phyloP scores from a whole-genome alignment of 2,113 vertebrate species.

The Cebidichthys violaceus region DNA sequence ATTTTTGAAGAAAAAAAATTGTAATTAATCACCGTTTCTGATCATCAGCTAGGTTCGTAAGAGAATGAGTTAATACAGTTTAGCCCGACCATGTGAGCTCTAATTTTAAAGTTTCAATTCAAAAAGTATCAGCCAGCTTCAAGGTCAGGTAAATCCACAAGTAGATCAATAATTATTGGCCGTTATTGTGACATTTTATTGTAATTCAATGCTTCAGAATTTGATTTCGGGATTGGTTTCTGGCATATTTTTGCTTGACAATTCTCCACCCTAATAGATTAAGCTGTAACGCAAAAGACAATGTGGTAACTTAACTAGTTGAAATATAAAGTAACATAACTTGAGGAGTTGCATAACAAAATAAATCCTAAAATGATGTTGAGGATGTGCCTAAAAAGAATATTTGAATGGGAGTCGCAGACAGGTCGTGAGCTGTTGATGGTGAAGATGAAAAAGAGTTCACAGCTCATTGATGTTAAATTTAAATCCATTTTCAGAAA shows the following conservation, averaged over 20 bases:
- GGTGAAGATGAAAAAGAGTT: neutral
- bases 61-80: neutral
- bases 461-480: neutral
- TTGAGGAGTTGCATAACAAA: neutral
- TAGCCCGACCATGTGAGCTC: neutral
- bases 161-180: neutral
- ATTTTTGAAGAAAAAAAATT: no score
- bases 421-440: neutral
- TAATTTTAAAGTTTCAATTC: slow-evolving; percentile 2
- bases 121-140: neutral
- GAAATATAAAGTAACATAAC: neutral
- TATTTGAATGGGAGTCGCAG: neutral
- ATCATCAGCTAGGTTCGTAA: neutral
- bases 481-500: neutral
- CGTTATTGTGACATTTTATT: neutral
- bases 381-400: neutral
- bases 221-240: neutral
- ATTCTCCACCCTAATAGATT: neutral
- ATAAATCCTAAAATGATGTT: neutral
- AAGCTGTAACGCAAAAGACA: neutral
- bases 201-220: neutral
- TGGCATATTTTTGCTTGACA: neutral
- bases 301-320: neutral
- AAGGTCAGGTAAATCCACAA: neutral
- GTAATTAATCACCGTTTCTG: neutral